These are phyloP conservation scores for Pterois miles DNA, from an alignment of 2,797 vertebrate genomes.

Conservation along the genomic window DNA sequence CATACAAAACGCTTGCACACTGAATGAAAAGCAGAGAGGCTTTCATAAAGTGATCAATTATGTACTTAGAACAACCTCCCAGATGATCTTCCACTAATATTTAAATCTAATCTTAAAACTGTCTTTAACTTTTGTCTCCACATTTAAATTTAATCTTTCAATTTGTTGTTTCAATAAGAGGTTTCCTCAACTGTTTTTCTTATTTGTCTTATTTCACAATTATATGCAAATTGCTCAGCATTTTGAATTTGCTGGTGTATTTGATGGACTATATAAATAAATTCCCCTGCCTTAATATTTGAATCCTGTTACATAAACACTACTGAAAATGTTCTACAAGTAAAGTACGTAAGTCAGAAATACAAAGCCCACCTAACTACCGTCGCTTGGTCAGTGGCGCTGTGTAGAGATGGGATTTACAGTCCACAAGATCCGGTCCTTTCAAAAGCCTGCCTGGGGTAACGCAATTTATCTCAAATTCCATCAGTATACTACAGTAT, in stretches of 20 bases:
- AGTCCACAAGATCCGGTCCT: too few species aligned
- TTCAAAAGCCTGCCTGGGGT: too few species aligned
- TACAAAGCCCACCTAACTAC: not conserved
- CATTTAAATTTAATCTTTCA: not conserved
- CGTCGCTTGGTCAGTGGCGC: too few species aligned
- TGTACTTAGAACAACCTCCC: too few species aligned
- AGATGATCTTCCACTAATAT: not conserved
- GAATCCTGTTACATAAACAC: not conserved
- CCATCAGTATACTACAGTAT: too few species aligned
- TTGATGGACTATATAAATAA: not conserved
- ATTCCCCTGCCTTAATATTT: not conserved
- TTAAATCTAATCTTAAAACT: not conserved
- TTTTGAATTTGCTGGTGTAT: not conserved
- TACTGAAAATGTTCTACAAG: not conserved
- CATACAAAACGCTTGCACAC: not conserved
- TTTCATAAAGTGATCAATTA: not conserved
- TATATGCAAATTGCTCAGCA: not conserved
- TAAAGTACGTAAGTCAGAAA: not conserved
- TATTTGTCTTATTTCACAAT: not conserved
- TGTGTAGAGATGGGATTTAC: too few species aligned
- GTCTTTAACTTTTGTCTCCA: not conserved
- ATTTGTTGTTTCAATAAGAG: not conserved
- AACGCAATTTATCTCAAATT: too few species aligned
- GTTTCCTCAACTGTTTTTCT: not conserved
- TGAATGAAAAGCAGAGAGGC: not conserved